A percentile compares a stretch with the other conserved stretches of the same genome.
phyloP scores from a whole-genome alignment of 1,140 invertebrate genomes.

The Bombus waltoni region DNA sequence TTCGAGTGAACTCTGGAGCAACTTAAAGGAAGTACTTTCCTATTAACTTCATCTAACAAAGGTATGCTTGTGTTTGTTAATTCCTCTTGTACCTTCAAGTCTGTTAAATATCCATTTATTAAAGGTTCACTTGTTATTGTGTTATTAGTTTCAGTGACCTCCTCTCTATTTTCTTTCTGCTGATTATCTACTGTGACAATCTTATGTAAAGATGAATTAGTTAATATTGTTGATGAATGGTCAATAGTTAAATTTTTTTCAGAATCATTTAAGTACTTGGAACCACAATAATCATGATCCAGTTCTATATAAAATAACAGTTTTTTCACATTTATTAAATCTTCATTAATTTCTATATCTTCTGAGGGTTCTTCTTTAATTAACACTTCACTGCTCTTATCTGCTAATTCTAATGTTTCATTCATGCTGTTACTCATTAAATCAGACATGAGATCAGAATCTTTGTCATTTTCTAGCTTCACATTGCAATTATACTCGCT shows the following conservation, averaged over 20 bases:
- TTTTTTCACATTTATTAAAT: neutral
- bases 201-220: neutral
- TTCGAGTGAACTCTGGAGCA: constrained; percentile 50
- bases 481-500: neutral
- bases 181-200: too few species aligned
- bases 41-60: constrained; percentile 34
- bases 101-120: neutral
- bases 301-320: constrained; percentile 24
- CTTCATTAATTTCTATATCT: neutral
- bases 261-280: constrained; percentile 26
- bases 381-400: neutral
- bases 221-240: constrained; percentile 43
- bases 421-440: neutral
- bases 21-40: constrained; percentile 25
- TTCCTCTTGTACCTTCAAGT: constrained; percentile 3
- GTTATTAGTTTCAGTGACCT: neutral
- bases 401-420: neutral
- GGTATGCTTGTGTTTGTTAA: too few species aligned
- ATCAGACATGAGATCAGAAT: neutral
- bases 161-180: neutral
- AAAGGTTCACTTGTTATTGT: neutral
- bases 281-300: constrained; percentile 66
- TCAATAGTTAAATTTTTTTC: constrained; percentile 75
- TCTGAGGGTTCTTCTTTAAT: neutral
- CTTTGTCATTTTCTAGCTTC: constrained; percentile 1